A percentile compares a stretch with the other conserved stretches of the same genome.
Evolutionary conservation across 2,888 invertebrate species (phyloP).

Genomic region (Cecidostiba fungosa): DNA sequence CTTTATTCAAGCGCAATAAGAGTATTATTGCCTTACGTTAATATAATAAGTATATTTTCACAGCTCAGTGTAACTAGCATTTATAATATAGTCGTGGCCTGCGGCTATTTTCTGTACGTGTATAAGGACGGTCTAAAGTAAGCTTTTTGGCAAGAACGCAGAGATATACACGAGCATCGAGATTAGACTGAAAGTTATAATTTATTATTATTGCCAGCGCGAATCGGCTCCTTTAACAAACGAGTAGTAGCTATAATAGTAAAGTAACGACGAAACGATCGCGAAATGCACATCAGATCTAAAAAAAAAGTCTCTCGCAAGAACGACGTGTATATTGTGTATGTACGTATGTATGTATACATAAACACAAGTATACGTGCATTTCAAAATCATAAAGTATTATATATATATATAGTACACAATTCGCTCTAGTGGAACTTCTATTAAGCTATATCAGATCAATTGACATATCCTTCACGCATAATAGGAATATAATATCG

Average conservation of each 20-base stretch:
- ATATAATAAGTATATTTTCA: slow-evolving; percentile 33
- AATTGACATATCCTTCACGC: slow-evolving; percentile 25
- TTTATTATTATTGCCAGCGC: not conserved
- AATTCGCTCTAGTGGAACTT: slow-evolving; percentile 2
- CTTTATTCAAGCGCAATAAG: slow-evolving; percentile 52
- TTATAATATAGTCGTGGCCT: not conserved
- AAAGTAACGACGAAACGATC: not conserved
- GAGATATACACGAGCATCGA: not conserved
- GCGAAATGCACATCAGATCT: not conserved
- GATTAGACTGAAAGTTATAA: not conserved
- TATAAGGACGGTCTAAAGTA: slow-evolving; percentile 52
- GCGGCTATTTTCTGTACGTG: slow-evolving; percentile 12
- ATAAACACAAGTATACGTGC: not conserved
- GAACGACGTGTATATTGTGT: not conserved
- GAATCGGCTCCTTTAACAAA: not conserved
- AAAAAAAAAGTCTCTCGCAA: not conserved
- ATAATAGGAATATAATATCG: not conserved
- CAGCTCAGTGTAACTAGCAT: slow-evolving; percentile 45
- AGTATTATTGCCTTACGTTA: slow-evolving; percentile 40
- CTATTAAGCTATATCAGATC: slow-evolving; percentile 1
- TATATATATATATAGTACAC: not conserved
- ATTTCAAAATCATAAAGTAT: slow-evolving; percentile 29
- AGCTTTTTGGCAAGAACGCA: slow-evolving; percentile 35
- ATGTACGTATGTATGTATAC: slow-evolving; percentile 2
- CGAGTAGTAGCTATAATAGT: not conserved